Conservation (phyloP, 2,888 invertebrate species). For the Hanleya hanleyi region DNA sequence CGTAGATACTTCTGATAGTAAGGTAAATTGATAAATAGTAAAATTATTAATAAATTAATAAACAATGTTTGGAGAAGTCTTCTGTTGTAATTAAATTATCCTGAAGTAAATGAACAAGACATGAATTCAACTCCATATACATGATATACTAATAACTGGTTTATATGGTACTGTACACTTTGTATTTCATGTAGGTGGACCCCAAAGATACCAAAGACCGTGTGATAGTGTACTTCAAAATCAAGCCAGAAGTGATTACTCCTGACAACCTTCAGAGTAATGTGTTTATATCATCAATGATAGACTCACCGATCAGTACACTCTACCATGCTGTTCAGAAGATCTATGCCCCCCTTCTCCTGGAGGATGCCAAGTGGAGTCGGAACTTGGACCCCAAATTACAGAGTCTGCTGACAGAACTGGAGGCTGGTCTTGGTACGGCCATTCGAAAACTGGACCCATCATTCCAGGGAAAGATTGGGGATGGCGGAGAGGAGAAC, state of each 20-base stretch:
- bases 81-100: too few relatives aligned
- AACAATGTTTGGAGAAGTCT: too few relatives aligned
- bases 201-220: slow-evolving; percentile 71
- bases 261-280: slow-evolving; percentile 78
- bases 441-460: slow-evolving; percentile 70
- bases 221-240: slow-evolving; percentile 79
- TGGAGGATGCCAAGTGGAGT: slow-evolving; percentile 73
- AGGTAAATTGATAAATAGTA: too few relatives aligned
- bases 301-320: slow-evolving; percentile 78
- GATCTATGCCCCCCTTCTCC: slow-evolving; percentile 75
- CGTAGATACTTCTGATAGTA: too few relatives aligned
- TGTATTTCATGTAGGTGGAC: slow-evolving; percentile 73
- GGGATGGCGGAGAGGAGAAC: slow-evolving; percentile 55
- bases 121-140: too few relatives aligned
- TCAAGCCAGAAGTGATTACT: slow-evolving; percentile 77
- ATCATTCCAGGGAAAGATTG: slow-evolving; percentile 49
- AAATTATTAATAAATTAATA: too few relatives aligned
- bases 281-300: slow-evolving; percentile 78
- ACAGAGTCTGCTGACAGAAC: slow-evolving; percentile 74
- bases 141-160: too few relatives aligned
- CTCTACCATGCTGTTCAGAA: slow-evolving; percentile 79
- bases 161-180: too few relatives aligned
- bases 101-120: too few relatives aligned
- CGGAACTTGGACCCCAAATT: slow-evolving; percentile 75
- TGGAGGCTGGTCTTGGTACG: slow-evolving; percentile 75